Base-by-base conservation (phyloP, 2,888 invertebrate species). In the Monoplex corrugatus region DNA sequence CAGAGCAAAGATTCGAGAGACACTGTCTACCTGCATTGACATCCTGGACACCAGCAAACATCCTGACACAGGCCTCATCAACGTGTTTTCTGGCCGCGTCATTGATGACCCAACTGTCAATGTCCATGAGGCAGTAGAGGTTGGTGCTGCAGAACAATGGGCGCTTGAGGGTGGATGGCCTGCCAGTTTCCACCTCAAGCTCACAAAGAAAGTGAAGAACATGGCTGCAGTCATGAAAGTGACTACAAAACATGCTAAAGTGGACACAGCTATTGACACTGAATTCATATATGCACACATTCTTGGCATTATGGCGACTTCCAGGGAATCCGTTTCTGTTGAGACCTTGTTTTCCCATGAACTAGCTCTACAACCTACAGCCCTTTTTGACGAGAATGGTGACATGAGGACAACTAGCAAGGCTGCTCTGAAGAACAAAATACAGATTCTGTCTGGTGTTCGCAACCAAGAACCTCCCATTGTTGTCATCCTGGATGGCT, bases 1-100 rank as follows among this genome's bases (percentile, higher is more conserved):
- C 83, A 38, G 43, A 43, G 83, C 83, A 40, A 83, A 83, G 83
- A 6, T 44, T 13, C 43, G 43, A 83, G 83, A 83, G 83, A 83
- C 40, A 43, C 43, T 83, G 43, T 83, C 83, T 38, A 83, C 38
- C 43, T n/a, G 38, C 43, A 83, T 83, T 83, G 43, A 83, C 43
- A 83, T 83, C 43, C 83, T 83, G 38, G 83, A 83, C 6, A 43
- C 83, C 83, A 83, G 83, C 43, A 83, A 83, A 83, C 83, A 83
- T 83, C 83, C 43, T 44, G 83, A 83, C 6, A 83, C 83, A 83
- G 83, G 83, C 40, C 83, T 38, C 6, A 78, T 78, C 40, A 78
- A 78, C 16, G 83, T 83, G 43, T 83, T n/a, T 83, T 83, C 43
- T 83, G 83, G 43, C 83, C 43, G 83, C 19, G 6, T 83, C 43